Evolutionary conservation across 2,888 invertebrate species (phyloP), one percentile per base, ranked within the genome.

Genomic region (Mylabris sibirica): DNA sequence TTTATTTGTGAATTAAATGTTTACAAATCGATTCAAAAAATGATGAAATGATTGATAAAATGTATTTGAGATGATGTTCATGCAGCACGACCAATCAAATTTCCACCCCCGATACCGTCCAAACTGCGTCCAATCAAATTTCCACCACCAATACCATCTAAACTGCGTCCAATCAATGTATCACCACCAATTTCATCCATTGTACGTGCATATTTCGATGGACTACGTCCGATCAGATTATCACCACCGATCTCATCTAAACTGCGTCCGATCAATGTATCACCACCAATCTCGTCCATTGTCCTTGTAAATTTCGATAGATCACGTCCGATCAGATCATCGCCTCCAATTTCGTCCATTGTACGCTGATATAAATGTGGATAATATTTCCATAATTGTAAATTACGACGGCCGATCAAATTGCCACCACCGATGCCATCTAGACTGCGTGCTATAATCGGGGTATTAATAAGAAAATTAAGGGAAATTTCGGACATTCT

Each of bases 351-450:
- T 17, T 53, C 62, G 44, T 66, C 66, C 38, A 66, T 53, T 9
- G 57, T 24, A 17, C 57, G 57, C 20, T 49, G 49, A 20, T 49
- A 49, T 20, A 49, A 11, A 20, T 9, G 11, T 2, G 49, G 49
- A 20, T 49, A 22, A 20, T 49, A 49, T 49, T 20, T 8, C 8
- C 1, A 9, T 49, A 20, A 11, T 20, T 49, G 20, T 49, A 22
- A 17, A 44, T 44, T 11, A 49, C 66, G 65, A 17, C 65, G 49
- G 24, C 75, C 75, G 9, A 67, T 35, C 62, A 77, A 59, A 38
- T 70, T 63, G 14, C 73, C 75, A 0, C 76, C 76, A 9, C 75
- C 76, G 44, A 77, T 74, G 8, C 69, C 65, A 44, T 76, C 76
- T 9, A 78, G 41, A 57, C 71, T 71, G 63, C 76, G 70, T 17